Conservation (phyloP, 1,140 invertebrate species). For the Pachyrhynchus sulphureomaculatus region DNA sequence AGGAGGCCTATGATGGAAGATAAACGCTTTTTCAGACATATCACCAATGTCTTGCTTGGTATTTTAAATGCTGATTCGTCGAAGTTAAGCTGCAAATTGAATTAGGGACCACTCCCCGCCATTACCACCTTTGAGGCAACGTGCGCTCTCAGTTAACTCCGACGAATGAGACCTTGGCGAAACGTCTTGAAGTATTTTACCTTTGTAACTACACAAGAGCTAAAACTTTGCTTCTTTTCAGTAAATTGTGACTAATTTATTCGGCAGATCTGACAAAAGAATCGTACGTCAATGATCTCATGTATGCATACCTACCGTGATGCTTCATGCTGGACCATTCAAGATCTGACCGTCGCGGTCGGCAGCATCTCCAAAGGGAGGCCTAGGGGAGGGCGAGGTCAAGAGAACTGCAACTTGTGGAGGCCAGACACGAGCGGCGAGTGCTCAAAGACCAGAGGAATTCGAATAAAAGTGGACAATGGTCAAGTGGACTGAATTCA, state of each 20-base stretch:
- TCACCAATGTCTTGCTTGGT: no score
- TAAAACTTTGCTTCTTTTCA: no score
- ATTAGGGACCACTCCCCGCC: no score
- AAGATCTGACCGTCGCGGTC: constrained; percentile 4
- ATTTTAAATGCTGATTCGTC: no score
- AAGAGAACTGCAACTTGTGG: constrained; percentile 20
- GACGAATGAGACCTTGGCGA: no score
- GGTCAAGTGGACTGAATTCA: constrained; percentile 10
- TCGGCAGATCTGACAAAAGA: background rate
- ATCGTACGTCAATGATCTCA: background rate
- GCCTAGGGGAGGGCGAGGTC: background rate
- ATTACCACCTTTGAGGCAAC: background rate
- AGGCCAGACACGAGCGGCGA: constrained; percentile 29
- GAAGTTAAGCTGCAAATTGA: no score
- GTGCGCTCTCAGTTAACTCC: background rate
- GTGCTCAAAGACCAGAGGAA: constrained; percentile 24
- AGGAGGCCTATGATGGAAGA: no score
- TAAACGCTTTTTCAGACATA: no score
- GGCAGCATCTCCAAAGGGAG: constrained; percentile 13
- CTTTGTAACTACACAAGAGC: no score
- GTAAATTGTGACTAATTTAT: no score
- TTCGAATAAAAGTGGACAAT: constrained; percentile 15
- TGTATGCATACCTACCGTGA: constrained; percentile 22
- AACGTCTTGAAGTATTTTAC: no score
- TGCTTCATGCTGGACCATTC: constrained; percentile 22